A percentile compares a stretch with the other conserved stretches of the same genome.
These are phyloP conservation scores for Symphodus melops DNA, from an alignment of 2,113 vertebrate species.

Conservation along the genomic window DNA sequence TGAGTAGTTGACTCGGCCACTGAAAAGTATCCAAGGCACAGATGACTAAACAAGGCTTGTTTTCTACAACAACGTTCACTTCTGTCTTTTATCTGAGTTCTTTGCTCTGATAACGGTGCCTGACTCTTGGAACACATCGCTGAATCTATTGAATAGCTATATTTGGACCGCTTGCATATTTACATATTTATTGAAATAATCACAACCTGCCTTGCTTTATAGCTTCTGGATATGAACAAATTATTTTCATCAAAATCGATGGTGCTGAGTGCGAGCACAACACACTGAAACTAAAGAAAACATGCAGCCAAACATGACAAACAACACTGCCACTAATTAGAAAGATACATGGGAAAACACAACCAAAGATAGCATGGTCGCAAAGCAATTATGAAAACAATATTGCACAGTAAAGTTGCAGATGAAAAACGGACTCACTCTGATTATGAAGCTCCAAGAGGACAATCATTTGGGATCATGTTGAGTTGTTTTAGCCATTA, in stretches of 20 bases:
- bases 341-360: no score
- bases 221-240: background rate
- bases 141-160: slow-evolving; percentile 1
- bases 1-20: background rate
- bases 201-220: background rate
- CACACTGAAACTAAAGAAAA: no score
- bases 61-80: slow-evolving; percentile 38
- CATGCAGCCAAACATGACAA: no score
- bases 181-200: background rate
- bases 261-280: no score
- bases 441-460: no score
- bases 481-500: no score
- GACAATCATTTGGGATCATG: no score
- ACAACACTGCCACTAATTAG: no score
- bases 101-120: slow-evolving; percentile 1
- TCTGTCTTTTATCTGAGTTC: background rate
- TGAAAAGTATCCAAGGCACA: slow-evolving; percentile 29
- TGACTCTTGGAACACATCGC: background rate
- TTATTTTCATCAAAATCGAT: background rate
- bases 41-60: slow-evolving; percentile 27
- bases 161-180: background rate
- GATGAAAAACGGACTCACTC: no score
- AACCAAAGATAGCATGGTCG: no score
- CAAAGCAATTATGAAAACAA: no score
- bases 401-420: no score